A percentile compares a stretch with the other conserved stretches of the same genome.
phyloP scores from a whole-genome alignment of 2,888 invertebrate species.

The Leucophenga maculata region DNA sequence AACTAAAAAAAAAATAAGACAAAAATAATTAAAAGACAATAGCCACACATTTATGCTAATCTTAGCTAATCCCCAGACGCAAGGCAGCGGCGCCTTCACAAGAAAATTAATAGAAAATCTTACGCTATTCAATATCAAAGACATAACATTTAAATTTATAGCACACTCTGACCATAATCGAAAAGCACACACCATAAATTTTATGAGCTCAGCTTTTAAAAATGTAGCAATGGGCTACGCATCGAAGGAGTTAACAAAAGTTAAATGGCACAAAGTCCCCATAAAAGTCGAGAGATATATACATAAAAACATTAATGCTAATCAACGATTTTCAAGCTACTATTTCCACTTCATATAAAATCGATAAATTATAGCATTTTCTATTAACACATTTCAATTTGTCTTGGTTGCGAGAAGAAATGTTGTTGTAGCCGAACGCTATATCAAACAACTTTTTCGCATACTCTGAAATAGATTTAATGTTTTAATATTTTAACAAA shows the following conservation, averaged over 20 bases:
- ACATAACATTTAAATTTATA: background rate
- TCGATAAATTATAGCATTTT: conserved; percentile 47
- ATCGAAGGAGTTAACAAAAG: background rate
- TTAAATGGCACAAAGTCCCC: conserved; percentile 23
- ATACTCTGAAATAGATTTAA: conserved; percentile 42
- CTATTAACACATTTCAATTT: conserved; percentile 62
- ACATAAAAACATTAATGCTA: background rate
- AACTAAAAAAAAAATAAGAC: background rate
- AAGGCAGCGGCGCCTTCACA: background rate
- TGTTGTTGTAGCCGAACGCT: conserved; percentile 19
- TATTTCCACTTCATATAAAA: conserved; percentile 16
- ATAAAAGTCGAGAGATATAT: conserved; percentile 12
- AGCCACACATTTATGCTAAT: background rate
- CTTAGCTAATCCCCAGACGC: background rate
- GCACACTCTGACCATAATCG: background rate
- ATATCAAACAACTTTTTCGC: conserved; percentile 3
- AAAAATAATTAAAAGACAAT: background rate
- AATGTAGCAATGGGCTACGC: background rate
- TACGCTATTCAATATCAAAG: background rate
- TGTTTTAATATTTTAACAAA: conserved; percentile 45
- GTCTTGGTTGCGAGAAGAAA: conserved; percentile 35
- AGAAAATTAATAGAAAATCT: background rate
- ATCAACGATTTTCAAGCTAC: background rate
- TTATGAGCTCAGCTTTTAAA: conserved; percentile 7
- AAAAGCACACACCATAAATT: conserved; percentile 1